A percentile compares a stretch with the other conserved stretches of the same genome.
phyloP scores from a whole-genome alignment of 2,888 invertebrate species.

The Diabrotica balteata region DNA sequence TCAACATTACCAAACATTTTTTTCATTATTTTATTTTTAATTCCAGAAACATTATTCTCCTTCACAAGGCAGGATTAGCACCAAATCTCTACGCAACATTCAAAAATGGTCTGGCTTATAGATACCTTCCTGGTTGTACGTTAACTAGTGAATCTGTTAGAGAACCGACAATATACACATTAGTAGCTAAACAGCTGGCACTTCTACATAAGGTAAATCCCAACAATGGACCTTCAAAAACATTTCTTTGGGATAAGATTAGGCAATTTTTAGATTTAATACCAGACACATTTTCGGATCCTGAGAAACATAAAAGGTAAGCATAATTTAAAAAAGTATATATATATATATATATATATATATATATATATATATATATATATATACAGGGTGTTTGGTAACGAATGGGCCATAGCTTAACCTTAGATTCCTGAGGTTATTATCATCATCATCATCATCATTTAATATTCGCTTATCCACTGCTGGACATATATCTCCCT shows the following conservation, averaged over 20 bases:
- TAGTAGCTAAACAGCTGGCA: slow-evolving; percentile 85
- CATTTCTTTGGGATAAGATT: slow-evolving; percentile 80
- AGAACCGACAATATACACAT: slow-evolving; percentile 71
- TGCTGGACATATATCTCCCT: no score
- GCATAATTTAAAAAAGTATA: neutral
- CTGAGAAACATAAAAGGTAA: slow-evolving; percentile 25
- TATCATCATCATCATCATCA: no score
- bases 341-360: no score
- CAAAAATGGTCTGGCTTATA: slow-evolving; percentile 92
- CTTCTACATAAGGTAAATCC: slow-evolving; percentile 75
- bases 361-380: no score
- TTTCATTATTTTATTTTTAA: neutral
- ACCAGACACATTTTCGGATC: slow-evolving; percentile 73
- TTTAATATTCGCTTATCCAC: no score
- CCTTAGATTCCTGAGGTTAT: no score
- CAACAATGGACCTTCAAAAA: slow-evolving; percentile 56
- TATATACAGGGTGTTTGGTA: no score
- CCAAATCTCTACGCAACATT: slow-evolving; percentile 90
- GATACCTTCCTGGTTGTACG: slow-evolving; percentile 84
- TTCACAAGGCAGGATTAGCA: slow-evolving; percentile 79
- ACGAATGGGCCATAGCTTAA: no score
- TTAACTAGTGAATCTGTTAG: slow-evolving; percentile 71
- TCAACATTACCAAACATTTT: neutral
- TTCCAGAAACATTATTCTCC: slow-evolving; percentile 64
- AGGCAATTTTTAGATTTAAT: slow-evolving; percentile 77